Conservation (phyloP, 2,113 vertebrate species). For the Psittacara wagleri region DNA sequence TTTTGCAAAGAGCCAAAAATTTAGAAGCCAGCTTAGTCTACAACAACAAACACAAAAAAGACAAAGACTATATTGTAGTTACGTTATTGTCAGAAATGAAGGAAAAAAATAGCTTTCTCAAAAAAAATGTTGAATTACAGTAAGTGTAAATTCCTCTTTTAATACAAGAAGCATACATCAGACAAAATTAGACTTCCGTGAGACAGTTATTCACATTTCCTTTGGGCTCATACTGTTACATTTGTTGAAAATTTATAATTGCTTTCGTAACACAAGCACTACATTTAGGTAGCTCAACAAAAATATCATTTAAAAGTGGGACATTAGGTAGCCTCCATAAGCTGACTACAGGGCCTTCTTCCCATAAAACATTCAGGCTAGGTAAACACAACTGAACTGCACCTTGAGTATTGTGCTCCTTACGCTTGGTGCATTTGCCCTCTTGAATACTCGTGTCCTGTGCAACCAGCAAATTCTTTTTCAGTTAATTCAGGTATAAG, state of each 20-base stretch:
- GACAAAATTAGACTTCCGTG: not conserved
- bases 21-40: not conserved
- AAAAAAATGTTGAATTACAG: rapidly evolving
- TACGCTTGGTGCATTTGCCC: not conserved
- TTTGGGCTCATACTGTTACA: not conserved
- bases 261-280: not conserved
- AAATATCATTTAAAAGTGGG: not conserved
- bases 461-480: not conserved
- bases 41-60: not conserved
- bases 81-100: not conserved
- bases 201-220: not conserved
- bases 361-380: not conserved
- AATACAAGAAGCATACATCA: not conserved
- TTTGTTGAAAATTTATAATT: not conserved
- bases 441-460: not conserved
- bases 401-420: not conserved
- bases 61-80: not conserved
- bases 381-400: not conserved
- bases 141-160: not conserved
- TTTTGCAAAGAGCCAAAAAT: not conserved
- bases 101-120: not conserved
- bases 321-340: not conserved
- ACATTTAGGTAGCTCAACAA: rapidly evolving
- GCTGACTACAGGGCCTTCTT: not conserved
- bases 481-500: not conserved